Evolutionary conservation across 2,797 vertebrate genomes (phyloP), one percentile per base, ranked within the genome.

Genomic region (Acanthurus leucopareius): DNA sequence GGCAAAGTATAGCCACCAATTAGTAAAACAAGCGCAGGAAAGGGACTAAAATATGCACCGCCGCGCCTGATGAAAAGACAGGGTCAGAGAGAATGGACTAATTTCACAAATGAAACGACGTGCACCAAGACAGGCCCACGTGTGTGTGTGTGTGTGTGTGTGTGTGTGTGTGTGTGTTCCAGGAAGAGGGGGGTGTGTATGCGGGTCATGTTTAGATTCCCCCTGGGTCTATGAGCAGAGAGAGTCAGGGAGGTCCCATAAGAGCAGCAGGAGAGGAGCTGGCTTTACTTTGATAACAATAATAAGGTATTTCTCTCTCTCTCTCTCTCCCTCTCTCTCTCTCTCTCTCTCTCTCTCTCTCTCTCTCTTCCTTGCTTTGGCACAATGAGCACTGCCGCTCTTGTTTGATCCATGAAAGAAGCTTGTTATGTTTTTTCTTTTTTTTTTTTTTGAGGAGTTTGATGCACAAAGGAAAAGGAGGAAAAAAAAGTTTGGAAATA

Each of bases 1-100:
- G 94, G 94, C 93, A 92, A 93, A 94, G 93, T 94, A 94, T 90
- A 95, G 94, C 93, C 95, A 95, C 94, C 95, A 96, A 96, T 96
- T 96, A 95, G 94, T 89, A 92, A 95, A 95, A 95, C 93, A 95
- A 94, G 94, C 93, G 82, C 89, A 93, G 92, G 93, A 95, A 93
- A 91, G 91, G 88, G 91, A 95, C 94, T 95, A 93, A 95, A 94
- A 95, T 95, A 95, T 94, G 93, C 94, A 90, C 82, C 88, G 56
- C 83, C 63, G 86, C 80, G 91, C 86, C 88, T 90, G 93, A 96
- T 96, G 95, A 96, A 95, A 95, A 94, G 95, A 94, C 87, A 61
- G 89, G 95, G 95, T 96, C 94, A 94, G 92, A 92, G 84, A 92
- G 92, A 95, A 95, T 94, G 93, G 91, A 94, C 94, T 95, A 88